Evolutionary conservation across 1,140 invertebrate genomes (phyloP), one percentile per base, ranked within the genome.

Genomic region (Cryptotermes secundus): DNA sequence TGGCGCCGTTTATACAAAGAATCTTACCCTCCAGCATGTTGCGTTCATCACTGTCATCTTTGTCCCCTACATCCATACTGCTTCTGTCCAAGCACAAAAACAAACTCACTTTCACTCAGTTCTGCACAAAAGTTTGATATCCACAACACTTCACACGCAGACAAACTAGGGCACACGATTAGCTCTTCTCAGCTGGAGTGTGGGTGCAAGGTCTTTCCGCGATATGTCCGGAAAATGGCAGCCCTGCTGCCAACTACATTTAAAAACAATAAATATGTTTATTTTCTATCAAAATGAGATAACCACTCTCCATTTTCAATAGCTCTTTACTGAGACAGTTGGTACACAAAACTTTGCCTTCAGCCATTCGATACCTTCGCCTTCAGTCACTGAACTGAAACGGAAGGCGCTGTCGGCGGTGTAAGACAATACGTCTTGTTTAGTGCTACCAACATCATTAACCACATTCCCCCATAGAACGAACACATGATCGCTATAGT

Each of bases 11-110:
- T 10, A n/a, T 31, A 31, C 22, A 72, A n/a, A 72, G 7, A 49
- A 36, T 88, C 87, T 90, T 89, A 91, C 90, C 90, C 88, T 91
- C 89, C 2, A 91, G 88, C 90, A 91, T 90, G 84, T 89, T 89
- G 87, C 88, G 87, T 80, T 90, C 88, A 72, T 87, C 86, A 45
- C 90, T 89, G 83, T 90, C 90, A 86, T 90, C 72, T 0, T 81
- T 31, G 59, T 84, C 79, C 4, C 38, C 36, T 80, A 34, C 10
- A 80, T 80, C 36, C 72, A 35, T 72, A n/a, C 19, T 34, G 38
- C 26, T n/a, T 72, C n/a, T 31, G 9, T 14, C n/a, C 59, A 31
- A n/a, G n/a, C n/a, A 72, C 59, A 1, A 31, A n/a, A 31, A 72
- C 31, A 72, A 72, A 72, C 26, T 72, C n/a, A 72, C 59, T 9